Evolutionary conservation across 2,888 invertebrate genomes (phyloP), one percentile per base, ranked within the genome.

Genomic region (Xestia sexstrigata): DNA sequence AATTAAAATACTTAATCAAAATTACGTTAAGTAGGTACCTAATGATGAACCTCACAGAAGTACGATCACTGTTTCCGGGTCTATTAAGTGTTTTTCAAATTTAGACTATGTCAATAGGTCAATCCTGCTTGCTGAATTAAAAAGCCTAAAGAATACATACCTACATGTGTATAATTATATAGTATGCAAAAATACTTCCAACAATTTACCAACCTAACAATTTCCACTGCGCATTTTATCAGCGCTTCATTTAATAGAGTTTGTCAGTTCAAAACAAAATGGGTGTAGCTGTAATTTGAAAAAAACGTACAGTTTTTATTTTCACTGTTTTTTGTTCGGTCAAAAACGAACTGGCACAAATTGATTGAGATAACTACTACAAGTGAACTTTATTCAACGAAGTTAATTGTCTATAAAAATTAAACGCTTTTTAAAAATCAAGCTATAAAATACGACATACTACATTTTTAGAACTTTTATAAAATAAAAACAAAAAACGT

Each of bases 181-280:
- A 67, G 47, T 26, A 70, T 82, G 55, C 60, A 60, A n/a, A 23
- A 49, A 67, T 47, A 49, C 62, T 4, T 26, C 55, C 42, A 68
- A 52, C 42, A 81, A 78, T 81, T 83, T 55, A 65, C 70, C 55
- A 60, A 84, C 70, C 60, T 62, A 84, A 58, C 67, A 70, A 68
- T 79, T 68, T 71, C 55, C 60, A 47, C 55, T 62, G 42, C 62
- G 58, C 70, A 70, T 84, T 83, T 81, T 84, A 74, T 69, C 58
- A 47, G 71, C 85, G 82, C 49, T 74, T 84, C 70, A 85, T 74
- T 82, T 73, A 83, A 76, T 82, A 73, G 73, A 83, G 85, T 76
- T 82, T 67, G 60, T 47, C 79, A 70, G 67, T 79, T 62, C 70
- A 79, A 84, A 81, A 81, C 49, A 78, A 79, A 81, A 83, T 42